Conservation (phyloP, 2,797 vertebrate genomes). For the Platyrinchus mystaceus region DNA sequence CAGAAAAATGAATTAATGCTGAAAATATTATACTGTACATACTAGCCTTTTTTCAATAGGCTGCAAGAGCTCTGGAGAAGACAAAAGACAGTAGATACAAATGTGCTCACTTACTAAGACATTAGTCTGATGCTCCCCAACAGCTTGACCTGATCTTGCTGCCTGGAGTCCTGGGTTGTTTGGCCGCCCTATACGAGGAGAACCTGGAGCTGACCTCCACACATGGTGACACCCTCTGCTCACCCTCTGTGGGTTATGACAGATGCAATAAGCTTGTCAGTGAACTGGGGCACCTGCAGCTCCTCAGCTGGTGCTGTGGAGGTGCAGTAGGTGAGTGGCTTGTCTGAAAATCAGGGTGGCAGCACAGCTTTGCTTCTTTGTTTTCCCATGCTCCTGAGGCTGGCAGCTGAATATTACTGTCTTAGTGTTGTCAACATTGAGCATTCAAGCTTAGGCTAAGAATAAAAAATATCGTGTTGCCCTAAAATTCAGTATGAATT, state of each 20-base stretch:
- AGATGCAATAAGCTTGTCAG: not conserved
- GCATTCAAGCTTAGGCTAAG: not conserved
- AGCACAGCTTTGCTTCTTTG: not conserved
- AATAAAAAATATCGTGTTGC: not conserved
- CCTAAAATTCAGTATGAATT: not conserved
- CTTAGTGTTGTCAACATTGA: not conserved
- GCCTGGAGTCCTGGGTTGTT: not conserved
- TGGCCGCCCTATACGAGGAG: accelerated
- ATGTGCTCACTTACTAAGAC: accelerated
- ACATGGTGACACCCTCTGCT: accelerated
- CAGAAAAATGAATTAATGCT: not conserved
- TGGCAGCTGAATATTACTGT: not conserved
- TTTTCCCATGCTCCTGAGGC: not conserved
- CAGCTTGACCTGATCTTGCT: not conserved
- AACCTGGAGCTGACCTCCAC: not conserved
- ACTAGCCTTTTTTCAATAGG: not conserved
- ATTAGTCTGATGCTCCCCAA: not conserved
- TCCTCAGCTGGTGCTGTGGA: not conserved
- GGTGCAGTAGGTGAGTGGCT: not conserved
- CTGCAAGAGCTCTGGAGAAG: not conserved
- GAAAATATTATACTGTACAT: not conserved
- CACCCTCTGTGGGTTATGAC: not conserved
- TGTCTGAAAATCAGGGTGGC: not conserved
- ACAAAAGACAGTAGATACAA: not conserved
- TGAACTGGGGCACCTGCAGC: not conserved